Conservation (phyloP, 2,797 vertebrate genomes). For the Chaunax sp. region DNA sequence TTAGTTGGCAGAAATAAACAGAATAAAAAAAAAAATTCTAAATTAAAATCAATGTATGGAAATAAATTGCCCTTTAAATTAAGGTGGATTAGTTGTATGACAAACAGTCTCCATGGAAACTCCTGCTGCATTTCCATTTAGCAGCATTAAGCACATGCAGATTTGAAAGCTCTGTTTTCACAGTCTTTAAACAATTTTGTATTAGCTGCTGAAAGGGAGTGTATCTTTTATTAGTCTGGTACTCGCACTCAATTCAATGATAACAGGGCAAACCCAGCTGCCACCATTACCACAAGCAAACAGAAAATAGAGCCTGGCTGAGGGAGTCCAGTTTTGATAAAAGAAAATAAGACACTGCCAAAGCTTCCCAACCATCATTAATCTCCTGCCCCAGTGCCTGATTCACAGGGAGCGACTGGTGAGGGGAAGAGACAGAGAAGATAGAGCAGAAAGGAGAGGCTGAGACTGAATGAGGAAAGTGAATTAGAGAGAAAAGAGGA, state of each 20-base stretch:
- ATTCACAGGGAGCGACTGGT: slow-evolving; percentile 60
- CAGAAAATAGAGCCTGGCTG: slow-evolving; percentile 64
- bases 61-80: no score
- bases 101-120: no score
- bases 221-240: not conserved
- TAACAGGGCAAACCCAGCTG: slow-evolving; percentile 72
- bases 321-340: slow-evolving; percentile 75
- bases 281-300: slow-evolving; percentile 49
- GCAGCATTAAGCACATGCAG: no score
- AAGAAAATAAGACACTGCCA: slow-evolving; percentile 78
- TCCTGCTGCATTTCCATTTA: no score
- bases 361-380: slow-evolving; percentile 74
- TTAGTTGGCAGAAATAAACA: slow-evolving; percentile 8
- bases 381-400: slow-evolving; percentile 70
- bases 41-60: no score
- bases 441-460: slow-evolving; percentile 46
- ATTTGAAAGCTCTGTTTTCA: no score
- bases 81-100: no score
- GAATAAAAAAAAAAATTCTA: not conserved
- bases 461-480: slow-evolving; percentile 53
- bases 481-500: slow-evolving; percentile 55
- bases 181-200: not conserved
- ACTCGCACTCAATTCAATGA: slow-evolving; percentile 56
- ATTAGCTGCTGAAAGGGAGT: slow-evolving; percentile 2
- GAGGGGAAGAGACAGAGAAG: slow-evolving; percentile 60